Base-by-base conservation (phyloP, 2,113 vertebrate species). In the Syngnathus scovelli region DNA sequence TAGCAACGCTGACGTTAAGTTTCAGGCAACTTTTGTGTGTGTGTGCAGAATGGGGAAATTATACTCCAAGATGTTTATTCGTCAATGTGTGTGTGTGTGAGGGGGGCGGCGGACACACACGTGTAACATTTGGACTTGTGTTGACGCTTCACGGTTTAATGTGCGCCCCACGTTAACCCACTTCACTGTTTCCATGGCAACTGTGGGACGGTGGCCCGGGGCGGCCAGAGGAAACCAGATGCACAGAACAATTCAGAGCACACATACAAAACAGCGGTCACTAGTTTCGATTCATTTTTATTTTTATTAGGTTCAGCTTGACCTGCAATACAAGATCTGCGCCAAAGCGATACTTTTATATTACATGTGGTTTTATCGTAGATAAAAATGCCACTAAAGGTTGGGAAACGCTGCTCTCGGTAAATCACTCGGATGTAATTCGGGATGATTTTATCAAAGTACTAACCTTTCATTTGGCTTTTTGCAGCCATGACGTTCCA, bases 401-500 rank as follows among this genome's bases (percentile, higher is more conserved):
- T 43, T 43, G 41, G 41, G 41, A 43, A 43, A 43, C 10, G 10
- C 41, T 41, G 41, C 41, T 43, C 41, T 13, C 9, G 12, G 41
- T 43, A 12, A 9, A 43, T 43, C 41, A 3, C 9, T 43, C 13
- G 41, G 9, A 15, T 46, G 13, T 46, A 5, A 46, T 46, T 46
- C 12, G 13, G 44, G 44, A 46, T 16, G 44, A 46, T 46, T 46
- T 46, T 4, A 46, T 5, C 44, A 18, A 46, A 46, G 44, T n/a
- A 7, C 48, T 19, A 49, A 49, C 49, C 56, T 62, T 16, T 55
- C 43, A 58, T 61, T 39, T 36, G 7, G 74, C 43, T 27, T 51
- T 48, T 60, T 74, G 4, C 71, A 98, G 96, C 93, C 72, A 97
- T 98, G 95, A 95, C 95, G 70, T 96, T 93, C 85, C 96, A 98